Percentiles rank a stretch among this genome's conserved stretches.
Conservation (phyloP, 1,140 invertebrate genomes). For the Pseudomyrmex flavicornis region DNA sequence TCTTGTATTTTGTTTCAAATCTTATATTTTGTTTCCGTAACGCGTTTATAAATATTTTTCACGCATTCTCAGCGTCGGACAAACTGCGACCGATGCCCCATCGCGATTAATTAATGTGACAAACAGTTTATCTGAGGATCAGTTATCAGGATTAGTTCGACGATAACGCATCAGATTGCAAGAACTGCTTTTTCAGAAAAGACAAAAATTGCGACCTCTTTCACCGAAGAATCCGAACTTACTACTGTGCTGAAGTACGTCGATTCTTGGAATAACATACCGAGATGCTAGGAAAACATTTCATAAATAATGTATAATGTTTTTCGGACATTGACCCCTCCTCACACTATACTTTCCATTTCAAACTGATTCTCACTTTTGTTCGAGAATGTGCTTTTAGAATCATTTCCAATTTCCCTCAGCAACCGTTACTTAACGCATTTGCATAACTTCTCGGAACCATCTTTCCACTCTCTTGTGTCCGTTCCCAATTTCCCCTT, state of each 20-base stretch:
- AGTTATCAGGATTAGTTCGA: neutral
- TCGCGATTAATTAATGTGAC: conserved; percentile 55
- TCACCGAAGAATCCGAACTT: conserved; percentile 23
- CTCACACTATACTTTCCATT: neutral
- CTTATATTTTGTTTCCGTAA: too few species aligned
- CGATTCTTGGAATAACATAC: conserved; percentile 47
- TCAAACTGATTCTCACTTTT: conserved; percentile 40
- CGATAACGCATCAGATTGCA: conserved; percentile 1
- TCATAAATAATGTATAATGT: conserved; percentile 83
- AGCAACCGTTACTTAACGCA: conserved; percentile 64
- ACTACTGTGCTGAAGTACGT: neutral
- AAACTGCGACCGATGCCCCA: conserved; percentile 69
- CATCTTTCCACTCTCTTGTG: neutral
- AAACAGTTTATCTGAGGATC: conserved; percentile 12
- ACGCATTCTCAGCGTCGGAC: conserved; percentile 33
- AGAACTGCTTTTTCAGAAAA: neutral
- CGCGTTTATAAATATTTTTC: too few species aligned
- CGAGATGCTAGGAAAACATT: conserved; percentile 62
- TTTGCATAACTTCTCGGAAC: conserved; percentile 60
- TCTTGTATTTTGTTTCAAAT: neutral
- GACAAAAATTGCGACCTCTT: neutral
- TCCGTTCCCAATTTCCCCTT: neutral
- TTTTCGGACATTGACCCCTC: conserved; percentile 83
- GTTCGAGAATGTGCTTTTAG: conserved; percentile 36
- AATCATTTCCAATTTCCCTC: conserved; percentile 64